These are phyloP conservation scores for Megamerina dolium DNA, from an alignment of 2,888 invertebrate species.

Conservation along the genomic window DNA sequence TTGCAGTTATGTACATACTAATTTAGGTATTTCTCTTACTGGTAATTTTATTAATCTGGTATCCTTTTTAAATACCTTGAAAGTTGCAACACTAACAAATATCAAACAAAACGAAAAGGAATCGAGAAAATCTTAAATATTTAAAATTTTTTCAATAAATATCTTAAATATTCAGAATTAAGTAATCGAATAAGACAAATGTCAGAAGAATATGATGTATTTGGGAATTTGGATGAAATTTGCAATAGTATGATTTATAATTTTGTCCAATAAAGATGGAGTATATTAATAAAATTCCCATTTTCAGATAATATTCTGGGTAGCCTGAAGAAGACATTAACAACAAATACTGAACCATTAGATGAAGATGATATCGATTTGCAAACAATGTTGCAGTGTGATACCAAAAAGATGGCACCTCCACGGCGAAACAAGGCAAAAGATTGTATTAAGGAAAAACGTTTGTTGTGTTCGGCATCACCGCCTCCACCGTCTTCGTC, in stretches of 20 bases:
- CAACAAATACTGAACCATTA: neutral
- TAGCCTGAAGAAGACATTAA: constrained; percentile 15
- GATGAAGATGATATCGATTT: constrained; percentile 14
- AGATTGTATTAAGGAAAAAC: constrained; percentile 2
- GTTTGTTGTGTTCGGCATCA: no score
- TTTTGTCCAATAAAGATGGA: neutral
- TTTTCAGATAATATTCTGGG: constrained; percentile 17
- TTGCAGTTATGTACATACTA: no score
- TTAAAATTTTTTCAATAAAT: no score
- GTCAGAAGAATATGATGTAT: constrained; percentile 25
- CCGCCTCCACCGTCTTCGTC: neutral
- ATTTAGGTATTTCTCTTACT: no score
- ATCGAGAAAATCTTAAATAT: neutral
- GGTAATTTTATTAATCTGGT: no score
- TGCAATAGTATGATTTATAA: constrained; percentile 17
- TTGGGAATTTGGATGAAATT: constrained; percentile 20
- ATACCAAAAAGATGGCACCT: neutral
- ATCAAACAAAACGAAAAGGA: no score
- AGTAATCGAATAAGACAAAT: no score
- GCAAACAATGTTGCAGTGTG: constrained; percentile 7
- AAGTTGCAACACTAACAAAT: neutral
- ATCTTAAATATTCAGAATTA: no score
- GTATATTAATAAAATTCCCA: neutral
- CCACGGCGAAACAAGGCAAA: constrained; percentile 3
- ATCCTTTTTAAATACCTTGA: no score